Evolutionary conservation across 1,140 invertebrate species (phyloP).

Genomic region (Neelides sp.): DNA sequence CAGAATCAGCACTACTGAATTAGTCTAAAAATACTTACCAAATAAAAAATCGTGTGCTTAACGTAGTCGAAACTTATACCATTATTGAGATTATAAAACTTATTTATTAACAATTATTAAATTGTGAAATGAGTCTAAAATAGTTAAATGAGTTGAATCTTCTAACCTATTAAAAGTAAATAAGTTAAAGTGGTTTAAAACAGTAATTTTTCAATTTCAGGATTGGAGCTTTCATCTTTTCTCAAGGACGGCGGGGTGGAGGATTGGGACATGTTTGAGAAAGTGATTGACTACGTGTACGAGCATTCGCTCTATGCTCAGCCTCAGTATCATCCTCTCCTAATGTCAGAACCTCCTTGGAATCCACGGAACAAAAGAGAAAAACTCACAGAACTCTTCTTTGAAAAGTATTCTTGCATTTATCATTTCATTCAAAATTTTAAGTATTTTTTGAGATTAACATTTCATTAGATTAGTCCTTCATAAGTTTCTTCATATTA

Average conservation of each 20-base stretch:
- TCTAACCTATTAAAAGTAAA: background rate
- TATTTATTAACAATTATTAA: background rate
- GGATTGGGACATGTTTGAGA: slow-evolving; percentile 93
- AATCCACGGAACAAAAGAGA: slow-evolving; percentile 74
- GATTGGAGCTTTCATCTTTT: slow-evolving; percentile 65
- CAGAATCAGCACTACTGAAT: too few species aligned
- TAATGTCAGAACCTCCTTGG: slow-evolving; percentile 91
- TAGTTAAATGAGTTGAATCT: too few species aligned
- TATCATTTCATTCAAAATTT: too few species aligned
- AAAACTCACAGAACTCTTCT: slow-evolving; percentile 82
- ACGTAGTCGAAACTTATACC: too few species aligned
- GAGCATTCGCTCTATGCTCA: slow-evolving; percentile 65
- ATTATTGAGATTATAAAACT: too few species aligned
- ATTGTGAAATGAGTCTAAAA: background rate
- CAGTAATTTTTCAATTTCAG: slow-evolving; percentile 1
- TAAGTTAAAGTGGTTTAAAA: too few species aligned
- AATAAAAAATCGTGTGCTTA: too few species aligned
- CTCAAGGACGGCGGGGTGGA: slow-evolving; percentile 92
- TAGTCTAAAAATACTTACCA: too few species aligned
- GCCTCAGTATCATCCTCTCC: slow-evolving; percentile 73
- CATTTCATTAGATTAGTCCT: too few species aligned
- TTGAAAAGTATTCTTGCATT: slow-evolving; percentile 95
- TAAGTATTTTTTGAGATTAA: too few species aligned
- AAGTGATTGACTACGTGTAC: slow-evolving; percentile 78
- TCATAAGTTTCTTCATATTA: too few species aligned